Base-by-base conservation (phyloP, 1,140 invertebrate genomes). In the Drosophila grimshawi region DNA sequence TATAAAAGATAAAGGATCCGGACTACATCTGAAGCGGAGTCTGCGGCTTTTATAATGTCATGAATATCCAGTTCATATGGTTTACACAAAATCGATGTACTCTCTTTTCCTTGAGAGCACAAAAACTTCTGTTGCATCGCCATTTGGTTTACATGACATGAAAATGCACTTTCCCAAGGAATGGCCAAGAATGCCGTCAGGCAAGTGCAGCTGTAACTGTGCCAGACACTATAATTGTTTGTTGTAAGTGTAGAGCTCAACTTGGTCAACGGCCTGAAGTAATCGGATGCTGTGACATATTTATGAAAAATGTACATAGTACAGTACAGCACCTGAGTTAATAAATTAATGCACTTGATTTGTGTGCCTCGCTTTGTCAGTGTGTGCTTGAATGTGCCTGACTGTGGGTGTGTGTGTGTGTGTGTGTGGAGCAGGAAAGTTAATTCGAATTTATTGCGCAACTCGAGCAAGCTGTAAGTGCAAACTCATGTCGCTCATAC, bases 361-460 rank as follows among this genome's bases (percentile, higher is more conserved):
- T 60, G 66, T 57, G 67, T 57, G 35, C 19, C 41, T 33, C 11
- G 5, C 4, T 49, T n/a, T 11, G 0, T 46, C 7, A 33, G 30
- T 32, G 19, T 49, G 32, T 61, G 1, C 19, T 19, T 19, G 19
- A 19, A 19, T 29, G 11, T 35, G 32, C 19, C 5, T 45, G 48
- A 53, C 60, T 71, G 53, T 51, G 37, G 27, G n/a, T 53, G 4
- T 53, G n/a, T n/a, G n/a, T 27, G n/a, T 19, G 6, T 46, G n/a
- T 61, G 32, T 48, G 43, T 60, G 43, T n/a, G 52, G 35, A 39
- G 11, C 27, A n/a, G 33, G 11, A 1, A 62, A 74, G 68, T 74
- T 69, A 74, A 74, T 74, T 62, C 29, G 71, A 74, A 69, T 69
- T 69, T 69, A 74, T 62, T 69, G 66, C 71, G 32, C 37, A 61